phyloP scores from a whole-genome alignment of 2,113 vertebrate genomes.

The Bos javanicus region DNA sequence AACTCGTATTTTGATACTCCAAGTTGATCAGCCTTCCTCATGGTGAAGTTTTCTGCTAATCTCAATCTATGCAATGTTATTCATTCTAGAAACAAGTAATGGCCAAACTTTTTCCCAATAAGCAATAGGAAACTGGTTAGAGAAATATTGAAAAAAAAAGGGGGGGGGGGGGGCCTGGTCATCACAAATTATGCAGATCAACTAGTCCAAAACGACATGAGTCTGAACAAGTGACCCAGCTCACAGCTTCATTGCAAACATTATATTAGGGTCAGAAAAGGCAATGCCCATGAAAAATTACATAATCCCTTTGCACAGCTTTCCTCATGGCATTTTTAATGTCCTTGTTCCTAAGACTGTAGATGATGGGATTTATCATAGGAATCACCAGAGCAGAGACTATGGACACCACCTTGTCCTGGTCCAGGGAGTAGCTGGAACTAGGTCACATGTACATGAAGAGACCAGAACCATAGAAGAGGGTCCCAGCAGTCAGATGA shows the following conservation, averaged over 20 bases:
- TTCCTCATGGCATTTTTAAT: slow-evolving; percentile 44
- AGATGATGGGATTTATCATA: slow-evolving; percentile 44
- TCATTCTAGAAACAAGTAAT: neutral
- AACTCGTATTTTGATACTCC: neutral
- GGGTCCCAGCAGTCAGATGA: slow-evolving; percentile 46
- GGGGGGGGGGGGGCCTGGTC: no score
- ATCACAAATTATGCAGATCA: neutral
- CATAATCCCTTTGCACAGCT: neutral
- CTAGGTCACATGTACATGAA: slow-evolving; percentile 44
- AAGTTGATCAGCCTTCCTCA: neutral
- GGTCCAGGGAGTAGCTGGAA: slow-evolving; percentile 36
- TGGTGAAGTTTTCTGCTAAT: neutral
- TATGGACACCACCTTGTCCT: slow-evolving; percentile 37
- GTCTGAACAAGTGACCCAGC: neutral
- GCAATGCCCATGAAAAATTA: neutral
- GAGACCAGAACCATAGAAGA: slow-evolving; percentile 52
- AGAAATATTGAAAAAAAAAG: neutral
- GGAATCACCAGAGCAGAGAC: slow-evolving; percentile 48
- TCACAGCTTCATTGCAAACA: neutral
- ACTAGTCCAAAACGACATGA: neutral
- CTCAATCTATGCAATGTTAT: neutral
- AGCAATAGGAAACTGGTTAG: neutral
- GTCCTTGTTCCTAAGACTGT: slow-evolving; percentile 58
- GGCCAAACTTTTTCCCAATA: neutral
- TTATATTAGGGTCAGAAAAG: neutral